Evolutionary conservation across 2,113 vertebrate species (phyloP), one percentile per base, ranked within the genome.

Genomic region (Octodon degus): DNA sequence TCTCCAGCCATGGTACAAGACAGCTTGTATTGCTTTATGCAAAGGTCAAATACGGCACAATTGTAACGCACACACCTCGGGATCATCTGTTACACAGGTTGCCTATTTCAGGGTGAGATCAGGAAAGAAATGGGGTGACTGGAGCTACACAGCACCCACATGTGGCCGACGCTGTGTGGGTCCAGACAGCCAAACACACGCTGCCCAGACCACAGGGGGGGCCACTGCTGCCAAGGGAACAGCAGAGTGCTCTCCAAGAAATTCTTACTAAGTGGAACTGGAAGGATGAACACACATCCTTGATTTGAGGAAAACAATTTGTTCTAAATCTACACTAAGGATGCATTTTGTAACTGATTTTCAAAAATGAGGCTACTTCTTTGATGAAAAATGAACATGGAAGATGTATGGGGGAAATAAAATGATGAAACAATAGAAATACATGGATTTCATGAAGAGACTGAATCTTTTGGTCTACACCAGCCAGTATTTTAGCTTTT

Each of bases 21-120:
- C 0, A 0, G 96, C 97, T 96, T 94, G 96, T 95, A 77, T 77
- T 24, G 93, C 86, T 91, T 27, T 34, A 90, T 93, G 91, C 94
- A 43, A 60, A 92, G 1, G 82, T 76, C 89, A 70, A 20, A 89
- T 76, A 63, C 0, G 0, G n/a, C 14, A 55, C 0, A 1, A 34
- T 0, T 30, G 10, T 0, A 32, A 81, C 67, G 89, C 47, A 4
- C 87, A 65, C 24, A 22, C 85, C 22, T 34, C 16, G 43, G 74
- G 67, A 53, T 0, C 50, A 80, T 53, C 55, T 58, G 20, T 58
- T 20, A 67, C 13, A 62, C 76, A 55, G 2, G 55, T 2, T n/a
- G 53, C n/a, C 90, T 55, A 86, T 22, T 50, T 14, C 32, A 92
- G 58, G 77, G 72, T 30, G 50, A 76, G 40, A 11, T 4, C 1